A percentile compares a stretch with the other conserved stretches of the same genome.
Evolutionary conservation across 1,140 invertebrate genomes (phyloP).

Genomic region (Calephelis nemesis): DNA sequence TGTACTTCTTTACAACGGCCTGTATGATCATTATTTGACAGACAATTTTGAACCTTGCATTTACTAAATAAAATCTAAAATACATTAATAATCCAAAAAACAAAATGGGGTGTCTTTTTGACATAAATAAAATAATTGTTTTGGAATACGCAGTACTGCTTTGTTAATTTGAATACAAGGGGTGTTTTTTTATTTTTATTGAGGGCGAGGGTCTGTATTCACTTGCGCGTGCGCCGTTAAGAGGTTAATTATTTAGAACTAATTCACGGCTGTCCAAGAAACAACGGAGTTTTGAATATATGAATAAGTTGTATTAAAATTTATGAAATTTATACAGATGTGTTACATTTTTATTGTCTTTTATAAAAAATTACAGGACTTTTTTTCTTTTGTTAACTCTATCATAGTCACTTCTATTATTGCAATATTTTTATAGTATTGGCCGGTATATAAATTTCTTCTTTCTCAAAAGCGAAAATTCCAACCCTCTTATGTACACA

Average conservation of each 20-base stretch:
- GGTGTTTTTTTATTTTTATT: slow-evolving; percentile 48
- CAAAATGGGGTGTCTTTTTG: slow-evolving; percentile 52
- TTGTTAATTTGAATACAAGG: slow-evolving; percentile 74
- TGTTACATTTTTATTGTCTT: neutral
- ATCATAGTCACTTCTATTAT: too few species aligned
- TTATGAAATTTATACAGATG: slow-evolving; percentile 30
- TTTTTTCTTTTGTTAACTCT: too few species aligned
- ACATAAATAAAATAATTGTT: slow-evolving; percentile 68
- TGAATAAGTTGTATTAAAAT: slow-evolving; percentile 42
- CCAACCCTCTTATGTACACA: too few species aligned
- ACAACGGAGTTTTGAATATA: slow-evolving; percentile 51
- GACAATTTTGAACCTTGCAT: slow-evolving; percentile 30
- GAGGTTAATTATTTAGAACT: slow-evolving; percentile 72
- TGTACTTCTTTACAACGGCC: slow-evolving; percentile 50
- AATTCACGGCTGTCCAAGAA: slow-evolving; percentile 55
- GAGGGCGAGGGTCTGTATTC: slow-evolving; percentile 48
- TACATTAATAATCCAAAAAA: neutral
- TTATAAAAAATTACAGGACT: too few species aligned
- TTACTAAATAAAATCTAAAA: slow-evolving; percentile 20
- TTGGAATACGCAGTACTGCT: slow-evolving; percentile 70
- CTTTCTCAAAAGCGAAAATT: too few species aligned
- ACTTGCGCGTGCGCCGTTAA: slow-evolving; percentile 63
- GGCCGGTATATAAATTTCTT: too few species aligned
- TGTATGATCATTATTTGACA: slow-evolving; percentile 17
- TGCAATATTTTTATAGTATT: too few species aligned